These are phyloP conservation scores for Hipposideros larvatus DNA, from an alignment of 2,797 vertebrate species.

Conservation along the genomic window DNA sequence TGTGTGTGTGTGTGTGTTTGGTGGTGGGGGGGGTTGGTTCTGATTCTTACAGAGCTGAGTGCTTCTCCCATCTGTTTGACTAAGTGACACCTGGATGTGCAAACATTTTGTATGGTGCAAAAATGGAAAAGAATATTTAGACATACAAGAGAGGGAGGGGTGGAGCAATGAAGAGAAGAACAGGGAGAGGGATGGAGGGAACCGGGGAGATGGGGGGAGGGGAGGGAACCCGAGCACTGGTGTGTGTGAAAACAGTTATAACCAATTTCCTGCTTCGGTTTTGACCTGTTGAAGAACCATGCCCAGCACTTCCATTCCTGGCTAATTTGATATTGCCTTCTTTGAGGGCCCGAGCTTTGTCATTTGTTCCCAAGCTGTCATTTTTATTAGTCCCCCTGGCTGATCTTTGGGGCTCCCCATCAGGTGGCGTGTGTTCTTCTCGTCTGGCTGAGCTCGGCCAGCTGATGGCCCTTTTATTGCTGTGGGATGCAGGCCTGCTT, in stretches of 20 bases:
- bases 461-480: conserved; percentile 89
- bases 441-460: conserved; percentile 89
- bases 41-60: not conserved
- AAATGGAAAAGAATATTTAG: conserved; percentile 8
- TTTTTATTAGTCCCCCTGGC: conserved; percentile 92
- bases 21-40: not conserved
- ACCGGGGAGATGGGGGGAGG: not conserved
- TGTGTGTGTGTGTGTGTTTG: too few relatives aligned
- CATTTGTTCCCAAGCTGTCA: conserved; percentile 87
- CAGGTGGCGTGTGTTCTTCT: conserved; percentile 88
- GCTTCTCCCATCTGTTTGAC: conserved; percentile 10
- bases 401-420: conserved; percentile 92
- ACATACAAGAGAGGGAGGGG: not conserved
- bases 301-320: conserved; percentile 68
- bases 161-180: not conserved
- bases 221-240: not conserved
- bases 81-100: conserved; percentile 44
- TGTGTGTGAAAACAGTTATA: conserved; percentile 31
- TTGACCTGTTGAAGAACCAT: conserved; percentile 80
- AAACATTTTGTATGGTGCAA: conserved; percentile 61
- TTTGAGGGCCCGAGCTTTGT: conserved; percentile 76
- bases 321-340: conserved; percentile 76
- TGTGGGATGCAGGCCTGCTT: conserved; percentile 90
- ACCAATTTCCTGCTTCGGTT: conserved; percentile 49
- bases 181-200: not conserved